phyloP scores from a whole-genome alignment of 2,797 vertebrate genomes.

The Columba guinea region DNA sequence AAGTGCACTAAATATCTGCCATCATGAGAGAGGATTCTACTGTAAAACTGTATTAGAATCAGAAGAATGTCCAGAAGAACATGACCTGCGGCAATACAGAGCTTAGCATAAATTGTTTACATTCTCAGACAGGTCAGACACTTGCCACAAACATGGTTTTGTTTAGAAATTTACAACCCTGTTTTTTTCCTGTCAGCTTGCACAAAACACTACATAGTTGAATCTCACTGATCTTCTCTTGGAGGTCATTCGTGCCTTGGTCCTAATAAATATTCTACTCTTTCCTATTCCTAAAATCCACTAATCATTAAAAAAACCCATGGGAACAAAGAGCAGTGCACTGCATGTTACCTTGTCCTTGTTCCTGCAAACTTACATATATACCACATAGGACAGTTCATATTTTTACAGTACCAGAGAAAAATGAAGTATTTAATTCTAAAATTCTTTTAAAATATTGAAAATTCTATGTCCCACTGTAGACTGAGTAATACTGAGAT shows the following conservation, averaged over 20 bases:
- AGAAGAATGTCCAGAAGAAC: background rate
- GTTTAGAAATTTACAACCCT: background rate
- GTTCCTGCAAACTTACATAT: background rate
- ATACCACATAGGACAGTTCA: background rate
- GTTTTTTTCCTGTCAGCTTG: background rate
- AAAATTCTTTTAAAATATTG: background rate
- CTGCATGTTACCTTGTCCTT: background rate
- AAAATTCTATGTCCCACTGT: background rate
- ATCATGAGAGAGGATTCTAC: background rate
- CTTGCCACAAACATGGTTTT: background rate
- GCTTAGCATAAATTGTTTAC: background rate
- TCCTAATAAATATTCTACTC: background rate
- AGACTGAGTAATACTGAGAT: background rate
- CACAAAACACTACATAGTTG: background rate
- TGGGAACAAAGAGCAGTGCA: background rate
- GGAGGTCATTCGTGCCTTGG: background rate
- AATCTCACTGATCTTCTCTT: background rate
- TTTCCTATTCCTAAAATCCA: background rate
- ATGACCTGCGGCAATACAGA: background rate
- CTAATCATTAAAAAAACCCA: background rate
- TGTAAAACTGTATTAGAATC: background rate
- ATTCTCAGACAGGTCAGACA: background rate
- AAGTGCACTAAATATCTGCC: background rate
- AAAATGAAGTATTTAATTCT: background rate
- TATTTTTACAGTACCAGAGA: background rate